phyloP scores from a whole-genome alignment of 2,888 invertebrate genomes.

The Achlya flavicornis region DNA sequence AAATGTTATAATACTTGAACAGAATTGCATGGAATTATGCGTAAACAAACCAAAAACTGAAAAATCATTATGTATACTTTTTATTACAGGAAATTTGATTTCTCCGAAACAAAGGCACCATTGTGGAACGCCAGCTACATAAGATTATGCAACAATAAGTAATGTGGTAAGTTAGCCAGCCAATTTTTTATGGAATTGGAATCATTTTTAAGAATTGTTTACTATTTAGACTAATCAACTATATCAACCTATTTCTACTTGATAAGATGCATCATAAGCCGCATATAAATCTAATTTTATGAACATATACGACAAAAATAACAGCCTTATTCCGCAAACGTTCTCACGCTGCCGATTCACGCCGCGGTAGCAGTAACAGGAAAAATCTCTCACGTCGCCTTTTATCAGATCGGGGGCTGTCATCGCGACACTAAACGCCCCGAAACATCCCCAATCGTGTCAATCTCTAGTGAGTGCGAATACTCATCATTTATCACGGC shows the following conservation, averaged over 20 bases:
- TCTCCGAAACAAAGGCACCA: too few species aligned
- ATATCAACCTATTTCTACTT: not conserved
- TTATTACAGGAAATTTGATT: too few species aligned
- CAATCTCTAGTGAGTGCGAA: conserved; percentile 44
- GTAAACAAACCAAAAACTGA: too few species aligned
- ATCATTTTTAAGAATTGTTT: too few species aligned
- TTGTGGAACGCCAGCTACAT: too few species aligned
- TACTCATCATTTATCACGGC: conserved; percentile 54
- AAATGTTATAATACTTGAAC: too few species aligned
- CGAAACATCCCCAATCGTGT: conserved; percentile 33
- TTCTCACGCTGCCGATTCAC: conserved; percentile 4
- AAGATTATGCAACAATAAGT: too few species aligned
- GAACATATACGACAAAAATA: not conserved
- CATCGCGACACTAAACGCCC: conserved; percentile 38
- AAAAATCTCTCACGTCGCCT: conserved; percentile 24
- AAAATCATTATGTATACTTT: too few species aligned
- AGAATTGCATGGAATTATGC: too few species aligned
- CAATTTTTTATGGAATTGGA: too few species aligned
- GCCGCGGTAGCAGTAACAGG: conserved; percentile 15
- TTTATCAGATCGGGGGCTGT: conserved; percentile 45
- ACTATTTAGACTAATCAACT: not conserved
- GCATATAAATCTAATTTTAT: not conserved
- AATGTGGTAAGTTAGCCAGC: too few species aligned
- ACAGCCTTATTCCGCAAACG: conserved; percentile 1
- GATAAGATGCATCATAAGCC: not conserved